These are phyloP conservation scores for Lutraria lutraria DNA, from an alignment of 2,888 invertebrate genomes.

Conservation along the genomic window DNA sequence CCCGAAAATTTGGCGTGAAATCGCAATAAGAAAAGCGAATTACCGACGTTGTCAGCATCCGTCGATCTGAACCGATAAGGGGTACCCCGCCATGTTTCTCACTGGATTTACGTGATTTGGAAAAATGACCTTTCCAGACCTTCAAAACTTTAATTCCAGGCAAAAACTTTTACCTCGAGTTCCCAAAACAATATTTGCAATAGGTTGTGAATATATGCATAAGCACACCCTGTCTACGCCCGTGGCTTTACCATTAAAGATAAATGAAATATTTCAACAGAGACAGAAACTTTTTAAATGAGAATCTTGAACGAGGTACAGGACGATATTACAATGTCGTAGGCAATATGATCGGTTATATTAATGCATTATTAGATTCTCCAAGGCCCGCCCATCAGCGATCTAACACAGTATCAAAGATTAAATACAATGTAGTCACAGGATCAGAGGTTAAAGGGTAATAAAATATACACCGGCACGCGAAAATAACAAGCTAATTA, in stretches of 20 bases:
- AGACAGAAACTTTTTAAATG: conserved; percentile 10
- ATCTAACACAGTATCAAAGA: not conserved
- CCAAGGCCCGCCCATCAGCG: not conserved
- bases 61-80: too few relatives aligned
- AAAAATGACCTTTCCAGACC: too few relatives aligned
- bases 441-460: not conserved
- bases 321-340: not conserved
- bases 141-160: not conserved
- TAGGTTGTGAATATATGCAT: not conserved
- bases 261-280: conserved; percentile 9
- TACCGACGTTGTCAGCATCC: not conserved
- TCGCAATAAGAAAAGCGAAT: not conserved
- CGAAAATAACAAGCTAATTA: not conserved
- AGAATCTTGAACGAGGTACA: not conserved
- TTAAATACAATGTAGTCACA: not conserved
- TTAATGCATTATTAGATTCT: not conserved
- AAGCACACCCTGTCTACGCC: not conserved
- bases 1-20: not conserved
- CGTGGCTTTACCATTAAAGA: not conserved
- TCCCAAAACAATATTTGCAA: not conserved
- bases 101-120: too few relatives aligned
- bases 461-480: not conserved
- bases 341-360: not conserved
- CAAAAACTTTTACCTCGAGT: not conserved
- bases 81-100: too few relatives aligned